Conservation (phyloP, 2,797 vertebrate species). For the Hypotaenidia okinawae region DNA sequence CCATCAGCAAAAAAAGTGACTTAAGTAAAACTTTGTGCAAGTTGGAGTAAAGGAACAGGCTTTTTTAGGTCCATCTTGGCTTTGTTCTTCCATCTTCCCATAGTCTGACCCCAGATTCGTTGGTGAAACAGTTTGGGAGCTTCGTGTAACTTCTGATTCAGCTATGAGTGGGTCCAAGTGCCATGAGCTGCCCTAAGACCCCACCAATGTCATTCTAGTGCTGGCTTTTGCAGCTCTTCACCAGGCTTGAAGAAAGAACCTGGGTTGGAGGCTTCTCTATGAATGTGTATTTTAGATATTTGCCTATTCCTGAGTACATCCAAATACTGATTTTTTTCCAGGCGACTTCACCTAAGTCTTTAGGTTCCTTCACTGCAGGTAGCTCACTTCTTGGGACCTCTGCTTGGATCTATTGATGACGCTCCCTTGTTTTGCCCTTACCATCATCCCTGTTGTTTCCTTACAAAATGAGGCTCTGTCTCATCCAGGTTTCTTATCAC, state of each 20-base stretch:
- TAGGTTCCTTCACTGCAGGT: neutral
- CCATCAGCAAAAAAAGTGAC: neutral
- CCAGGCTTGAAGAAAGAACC: neutral
- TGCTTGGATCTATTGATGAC: fast-evolving
- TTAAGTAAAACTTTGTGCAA: neutral
- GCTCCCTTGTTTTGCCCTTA: neutral
- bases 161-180: neutral
- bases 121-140: neutral
- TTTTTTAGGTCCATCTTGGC: neutral
- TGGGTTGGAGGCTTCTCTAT: neutral
- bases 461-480: neutral
- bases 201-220: neutral
- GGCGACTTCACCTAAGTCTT: neutral
- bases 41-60: neutral
- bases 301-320: neutral
- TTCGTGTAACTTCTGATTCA: neutral
- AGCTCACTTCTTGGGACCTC: neutral
- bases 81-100: neutral
- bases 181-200: neutral
- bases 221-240: neutral
- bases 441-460: fast-evolving
- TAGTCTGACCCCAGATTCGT: neutral
- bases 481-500: neutral
- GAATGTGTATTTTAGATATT: neutral
- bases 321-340: neutral